These are phyloP conservation scores for Ganaspis brasiliensis DNA, from an alignment of 2,888 invertebrate species.

Conservation along the genomic window DNA sequence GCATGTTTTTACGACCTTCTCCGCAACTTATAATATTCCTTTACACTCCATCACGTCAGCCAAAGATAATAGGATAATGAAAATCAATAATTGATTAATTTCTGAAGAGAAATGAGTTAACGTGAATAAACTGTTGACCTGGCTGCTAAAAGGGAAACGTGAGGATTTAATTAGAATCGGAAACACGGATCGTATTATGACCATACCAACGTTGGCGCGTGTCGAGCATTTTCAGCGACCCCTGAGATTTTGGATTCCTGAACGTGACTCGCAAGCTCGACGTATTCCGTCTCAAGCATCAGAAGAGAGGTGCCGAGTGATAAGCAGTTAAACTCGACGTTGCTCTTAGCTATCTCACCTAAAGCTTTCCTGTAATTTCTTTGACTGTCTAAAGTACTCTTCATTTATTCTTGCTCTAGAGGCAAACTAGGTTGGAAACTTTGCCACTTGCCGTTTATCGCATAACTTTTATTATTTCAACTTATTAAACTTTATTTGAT, in stretches of 20 bases:
- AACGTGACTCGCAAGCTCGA: constrained; percentile 63
- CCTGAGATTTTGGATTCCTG: constrained; percentile 59
- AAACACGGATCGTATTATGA: constrained; percentile 41
- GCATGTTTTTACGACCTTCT: constrained; percentile 30
- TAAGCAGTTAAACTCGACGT: constrained; percentile 39
- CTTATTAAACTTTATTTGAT: neutral
- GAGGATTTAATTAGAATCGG: constrained; percentile 40
- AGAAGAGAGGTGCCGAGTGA: constrained; percentile 40
- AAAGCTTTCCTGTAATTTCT: constrained; percentile 39
- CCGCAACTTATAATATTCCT: constrained; percentile 27
- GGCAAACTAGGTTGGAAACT: constrained; percentile 22
- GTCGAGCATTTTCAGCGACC: constrained; percentile 57
- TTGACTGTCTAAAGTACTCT: constrained; percentile 40
- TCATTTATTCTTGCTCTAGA: constrained; percentile 31
- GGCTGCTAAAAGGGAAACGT: constrained; percentile 8
- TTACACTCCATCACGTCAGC: neutral
- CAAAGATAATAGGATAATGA: neutral
- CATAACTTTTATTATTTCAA: constrained; percentile 12
- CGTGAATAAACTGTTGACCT: neutral
- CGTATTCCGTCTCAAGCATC: constrained; percentile 40
- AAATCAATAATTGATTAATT: constrained; percentile 3
- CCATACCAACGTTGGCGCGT: constrained; percentile 45
- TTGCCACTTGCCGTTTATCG: constrained; percentile 22
- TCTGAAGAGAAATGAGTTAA: neutral
- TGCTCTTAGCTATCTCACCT: constrained; percentile 30